Evolutionary conservation across 2,113 vertebrate genomes (phyloP), one percentile per base, ranked within the genome.

Genomic region (Osmerus eperlanus): DNA sequence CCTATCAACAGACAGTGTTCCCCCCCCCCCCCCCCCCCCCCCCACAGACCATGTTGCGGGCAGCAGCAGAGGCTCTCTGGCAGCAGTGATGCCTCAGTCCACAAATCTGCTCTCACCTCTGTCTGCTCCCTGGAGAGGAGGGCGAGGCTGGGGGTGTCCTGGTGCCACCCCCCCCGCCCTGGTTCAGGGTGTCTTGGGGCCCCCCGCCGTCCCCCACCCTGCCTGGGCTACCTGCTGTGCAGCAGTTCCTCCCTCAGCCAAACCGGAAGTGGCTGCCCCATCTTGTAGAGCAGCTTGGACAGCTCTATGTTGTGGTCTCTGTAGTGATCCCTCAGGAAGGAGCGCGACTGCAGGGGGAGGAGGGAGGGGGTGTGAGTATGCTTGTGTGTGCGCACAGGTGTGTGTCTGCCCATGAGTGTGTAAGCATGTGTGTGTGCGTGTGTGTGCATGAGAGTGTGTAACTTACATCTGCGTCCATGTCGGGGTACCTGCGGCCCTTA

Each of bases 211-310:
- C 41, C 25, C 68, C 64, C 47, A 52, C 70, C 12, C 28, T 52
- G 47, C 56, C 73, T 65, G 16, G 68, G 81, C 93, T 96, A 95
- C 93, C 94, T 95, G 86, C 92, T 94, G 85, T 92, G 95, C 86
- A 95, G 93, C 73, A 96, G 91, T 80, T 96, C 95, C 82, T 96
- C 95, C 41, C 95, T 85, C 56, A 96, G 90, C 95, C 95, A 96
- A 72, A 92, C 94, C 75, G 95, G 95, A 78, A 96, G 78, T 0
- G 93, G 92, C 91, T 96, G 95, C 74, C 95, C 94, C 91, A 95
- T 94, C 82, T 94, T 95, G 83, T 96, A 95, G 64, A 96, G 94
- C 65, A 96, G 91, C 90, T 96, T 96, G 81, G 94, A 96, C 28
- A 96, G 93, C 86, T 96, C 95, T 0, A 96, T 89, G 81, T 95